Base-by-base conservation (phyloP, 2,888 invertebrate species). In the Bombyx huttoni region DNA sequence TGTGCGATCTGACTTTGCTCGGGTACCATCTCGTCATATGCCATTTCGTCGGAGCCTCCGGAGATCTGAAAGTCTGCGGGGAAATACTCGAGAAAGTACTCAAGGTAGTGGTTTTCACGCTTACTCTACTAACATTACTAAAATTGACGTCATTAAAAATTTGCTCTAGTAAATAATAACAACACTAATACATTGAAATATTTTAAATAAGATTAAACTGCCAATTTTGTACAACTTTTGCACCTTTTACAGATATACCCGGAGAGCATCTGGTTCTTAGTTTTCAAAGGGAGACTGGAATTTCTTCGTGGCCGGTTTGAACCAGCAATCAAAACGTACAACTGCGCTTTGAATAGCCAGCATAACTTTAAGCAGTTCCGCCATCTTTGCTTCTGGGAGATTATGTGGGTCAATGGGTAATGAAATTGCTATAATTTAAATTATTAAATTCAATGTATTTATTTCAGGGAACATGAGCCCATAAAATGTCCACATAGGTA, bases 331-430 rank as follows among this genome's bases (percentile, higher is more conserved):
- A 75, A 81, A 12, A 95, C 93, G 85, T 97, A 97, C 83, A 92
- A 92, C 55, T 91, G 91, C 60, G 96, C 96, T 0, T 94, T 96
- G 87, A 90, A 92, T 57, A 94, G 94, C 3, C 97, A 97, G 71
- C 85, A 91, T 55, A 89, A 94, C 49, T 98, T 97, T 96, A 92
- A 92, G 0, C 97, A 98, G 77, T 96, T 98, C 76, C 96, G 96
- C 72, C 96, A 98, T 72, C 81, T 98, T 5, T 97, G 97, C 76
- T 97, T 92, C 74, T 98, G 98, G 98, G 98, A 98, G 74, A 89
- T 98, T 45, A 91, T 97, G 89, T 98, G 97, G 97, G 92, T 95
- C 1, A 92, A 95, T 70, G 92, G 94, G 94, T 94, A 78, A 73
- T 76, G 64, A 3, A 13, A 35, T 40, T 24, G 13, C 9, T 13